Evolutionary conservation across 2,113 vertebrate genomes (phyloP).

Genomic region (Ciconia stormi): DNA sequence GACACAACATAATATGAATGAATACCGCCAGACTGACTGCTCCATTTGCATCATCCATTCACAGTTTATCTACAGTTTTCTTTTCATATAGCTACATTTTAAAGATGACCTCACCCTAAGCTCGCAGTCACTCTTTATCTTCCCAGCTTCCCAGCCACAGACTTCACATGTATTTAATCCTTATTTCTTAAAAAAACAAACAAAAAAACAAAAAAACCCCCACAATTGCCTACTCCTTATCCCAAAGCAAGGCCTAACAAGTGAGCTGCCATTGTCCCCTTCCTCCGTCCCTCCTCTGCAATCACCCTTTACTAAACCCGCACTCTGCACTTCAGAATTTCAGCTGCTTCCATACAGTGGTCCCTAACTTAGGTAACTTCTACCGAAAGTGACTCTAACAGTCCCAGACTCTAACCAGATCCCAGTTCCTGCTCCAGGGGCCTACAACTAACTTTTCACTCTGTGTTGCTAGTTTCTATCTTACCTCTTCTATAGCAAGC

Average conservation of each 20-base stretch:
- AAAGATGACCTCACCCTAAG: not conserved
- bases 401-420: not conserved
- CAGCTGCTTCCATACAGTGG: not conserved
- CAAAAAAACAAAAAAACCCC: not conserved
- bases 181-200: not conserved
- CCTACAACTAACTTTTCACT: not conserved
- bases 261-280: not conserved
- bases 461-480: not conserved
- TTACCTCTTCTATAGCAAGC: not conserved
- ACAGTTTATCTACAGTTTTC: not conserved
- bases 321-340: not conserved
- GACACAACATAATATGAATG: not conserved
- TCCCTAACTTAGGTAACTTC: not conserved
- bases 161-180: not conserved
- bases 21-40: not conserved
- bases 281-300: not conserved
- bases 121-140: not conserved
- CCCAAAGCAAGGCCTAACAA: not conserved
- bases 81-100: not conserved
- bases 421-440: too few relatives aligned
- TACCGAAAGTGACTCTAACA: not conserved
- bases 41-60: not conserved
- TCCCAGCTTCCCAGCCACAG: not conserved
- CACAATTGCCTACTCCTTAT: not conserved
- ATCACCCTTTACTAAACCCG: not conserved